Evolutionary conservation across 2,888 invertebrate genomes (phyloP).

Genomic region (Acholoe squamosa): DNA sequence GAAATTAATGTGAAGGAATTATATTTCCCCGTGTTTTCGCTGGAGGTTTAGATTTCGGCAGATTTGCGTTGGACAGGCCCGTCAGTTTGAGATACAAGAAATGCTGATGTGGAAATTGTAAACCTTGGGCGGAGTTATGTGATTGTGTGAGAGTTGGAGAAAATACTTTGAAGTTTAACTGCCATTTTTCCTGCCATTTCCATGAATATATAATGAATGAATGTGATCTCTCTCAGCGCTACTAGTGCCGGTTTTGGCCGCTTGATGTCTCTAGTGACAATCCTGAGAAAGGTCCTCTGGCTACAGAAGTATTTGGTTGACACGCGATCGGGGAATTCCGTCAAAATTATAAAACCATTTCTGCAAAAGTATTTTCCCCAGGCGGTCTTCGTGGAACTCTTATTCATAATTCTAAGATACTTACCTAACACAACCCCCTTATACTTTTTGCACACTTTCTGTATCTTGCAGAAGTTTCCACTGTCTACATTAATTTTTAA

Average conservation of each 20-base stretch:
- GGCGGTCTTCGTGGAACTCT: neutral
- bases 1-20: conserved; percentile 1
- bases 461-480: neutral
- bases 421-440: neutral
- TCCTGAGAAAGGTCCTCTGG: too few species aligned
- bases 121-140: neutral
- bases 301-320: too few species aligned
- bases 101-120: neutral
- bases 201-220: neutral
- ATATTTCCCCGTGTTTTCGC: neutral
- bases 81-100: neutral
- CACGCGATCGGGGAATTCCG: neutral
- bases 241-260: neutral
- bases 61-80: neutral
- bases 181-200: neutral
- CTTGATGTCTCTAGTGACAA: neutral
- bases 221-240: neutral
- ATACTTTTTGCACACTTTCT: neutral
- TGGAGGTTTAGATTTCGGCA: neutral
- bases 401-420: conserved; percentile 37
- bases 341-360: conserved; percentile 27
- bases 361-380: neutral
- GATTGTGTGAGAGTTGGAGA: neutral
- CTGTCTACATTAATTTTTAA: neutral
- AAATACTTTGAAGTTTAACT: neutral